phyloP scores from a whole-genome alignment of 2,797 vertebrate species.

The Eremophila alpestris region DNA sequence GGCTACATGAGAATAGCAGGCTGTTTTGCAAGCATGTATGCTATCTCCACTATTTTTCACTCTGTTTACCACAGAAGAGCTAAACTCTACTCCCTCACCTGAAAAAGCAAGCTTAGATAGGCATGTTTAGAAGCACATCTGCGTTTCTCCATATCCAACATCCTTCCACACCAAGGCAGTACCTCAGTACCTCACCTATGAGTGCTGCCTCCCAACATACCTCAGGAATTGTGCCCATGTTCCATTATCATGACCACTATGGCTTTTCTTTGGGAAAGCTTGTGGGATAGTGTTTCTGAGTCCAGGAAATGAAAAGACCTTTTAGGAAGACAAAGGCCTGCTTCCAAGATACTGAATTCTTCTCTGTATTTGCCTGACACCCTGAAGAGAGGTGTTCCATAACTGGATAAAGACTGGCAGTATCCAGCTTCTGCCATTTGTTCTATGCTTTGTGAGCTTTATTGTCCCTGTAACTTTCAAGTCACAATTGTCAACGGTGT shows the following conservation, averaged over 20 bases:
- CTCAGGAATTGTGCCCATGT: accelerated
- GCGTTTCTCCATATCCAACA: not conserved
- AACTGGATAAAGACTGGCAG: not conserved
- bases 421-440: not conserved
- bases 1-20: not conserved
- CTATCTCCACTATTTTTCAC: not conserved
- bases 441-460: not conserved
- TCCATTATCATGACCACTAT: not conserved
- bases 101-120: not conserved
- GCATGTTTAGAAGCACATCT: not conserved
- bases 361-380: not conserved
- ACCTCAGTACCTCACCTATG: not conserved
- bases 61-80: not conserved
- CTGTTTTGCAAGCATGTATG: not conserved
- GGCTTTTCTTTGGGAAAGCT: not conserved
- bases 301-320: not conserved
- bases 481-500: not conserved
- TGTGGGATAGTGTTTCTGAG: not conserved
- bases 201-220: accelerated
- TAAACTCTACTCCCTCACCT: not conserved
- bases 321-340: not conserved
- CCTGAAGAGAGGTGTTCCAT: not conserved
- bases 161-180: not conserved
- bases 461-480: not conserved
- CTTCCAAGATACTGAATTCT: not conserved